These are phyloP conservation scores for Physocephala rufipes DNA, from an alignment of 2,888 invertebrate genomes.

Conservation along the genomic window DNA sequence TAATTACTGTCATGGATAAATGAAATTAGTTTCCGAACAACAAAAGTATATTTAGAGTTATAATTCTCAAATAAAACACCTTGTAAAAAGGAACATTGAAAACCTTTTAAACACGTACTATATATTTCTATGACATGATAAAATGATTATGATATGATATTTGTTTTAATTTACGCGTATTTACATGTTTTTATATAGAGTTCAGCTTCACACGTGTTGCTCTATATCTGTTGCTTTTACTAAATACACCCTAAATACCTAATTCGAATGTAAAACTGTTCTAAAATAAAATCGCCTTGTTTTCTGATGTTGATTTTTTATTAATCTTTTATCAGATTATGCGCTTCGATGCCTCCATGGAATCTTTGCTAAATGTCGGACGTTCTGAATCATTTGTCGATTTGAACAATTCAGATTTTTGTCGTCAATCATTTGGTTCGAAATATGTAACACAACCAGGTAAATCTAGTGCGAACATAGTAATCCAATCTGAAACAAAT, in stretches of 20 bases:
- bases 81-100: too few species aligned
- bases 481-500: neutral
- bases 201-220: neutral
- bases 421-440: slow-evolving; percentile 47
- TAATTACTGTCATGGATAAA: too few species aligned
- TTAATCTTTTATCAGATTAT: slow-evolving; percentile 71
- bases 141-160: too few species aligned
- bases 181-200: neutral
- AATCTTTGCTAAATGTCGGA: slow-evolving; percentile 77
- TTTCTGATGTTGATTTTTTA: neutral
- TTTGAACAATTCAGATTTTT: slow-evolving; percentile 73
- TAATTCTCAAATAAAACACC: too few species aligned
- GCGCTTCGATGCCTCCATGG: slow-evolving; percentile 82
- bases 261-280: neutral
- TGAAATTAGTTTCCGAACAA: too few species aligned
- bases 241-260: neutral
- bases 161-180: too few species aligned
- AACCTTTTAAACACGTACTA: too few species aligned
- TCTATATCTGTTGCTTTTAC: neutral
- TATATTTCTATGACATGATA: too few species aligned
- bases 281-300: neutral
- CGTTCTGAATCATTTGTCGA: slow-evolving; percentile 88
- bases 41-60: too few species aligned
- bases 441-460: slow-evolving; percentile 58
- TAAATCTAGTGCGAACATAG: slow-evolving; percentile 32